Percentiles rank a stretch among this genome's conserved stretches.
Conservation (phyloP, 2,797 vertebrate genomes). For the Falco novaeseelandiae region DNA sequence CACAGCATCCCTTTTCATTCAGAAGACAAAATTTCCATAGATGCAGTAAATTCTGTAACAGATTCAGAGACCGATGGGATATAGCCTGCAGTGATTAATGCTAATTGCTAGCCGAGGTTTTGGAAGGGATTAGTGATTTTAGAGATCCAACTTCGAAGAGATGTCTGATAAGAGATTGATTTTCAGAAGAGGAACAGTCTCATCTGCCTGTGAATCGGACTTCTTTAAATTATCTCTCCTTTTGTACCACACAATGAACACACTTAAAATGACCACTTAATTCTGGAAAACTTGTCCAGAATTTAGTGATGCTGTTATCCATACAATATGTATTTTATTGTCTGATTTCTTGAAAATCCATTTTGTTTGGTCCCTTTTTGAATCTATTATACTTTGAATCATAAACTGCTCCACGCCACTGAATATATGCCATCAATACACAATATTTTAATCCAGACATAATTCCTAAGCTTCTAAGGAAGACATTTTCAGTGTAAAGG, state of each 20-base stretch:
- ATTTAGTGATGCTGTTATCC: not conserved
- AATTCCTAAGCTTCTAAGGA: not conserved
- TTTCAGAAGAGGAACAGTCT: not conserved
- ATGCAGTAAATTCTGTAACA: not conserved
- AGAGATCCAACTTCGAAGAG: not conserved
- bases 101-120: not conserved
- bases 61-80: not conserved
- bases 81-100: not conserved
- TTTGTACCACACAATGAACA: not conserved
- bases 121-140: not conserved
- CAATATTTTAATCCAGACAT: slow-evolving; percentile 20
- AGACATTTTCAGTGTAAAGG: not conserved
- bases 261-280: not conserved
- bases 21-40: not conserved
- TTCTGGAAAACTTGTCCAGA: not conserved
- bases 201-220: not conserved
- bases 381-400: not conserved
- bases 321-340: not conserved
- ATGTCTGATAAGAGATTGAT: not conserved
- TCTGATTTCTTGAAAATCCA: not conserved
- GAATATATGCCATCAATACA: not conserved
- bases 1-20: not conserved
- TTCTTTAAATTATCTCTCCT: not conserved
- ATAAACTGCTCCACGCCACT: not conserved
- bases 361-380: not conserved